These are phyloP conservation scores for Passer domesticus DNA, from an alignment of 2,113 vertebrate species.

Conservation along the genomic window DNA sequence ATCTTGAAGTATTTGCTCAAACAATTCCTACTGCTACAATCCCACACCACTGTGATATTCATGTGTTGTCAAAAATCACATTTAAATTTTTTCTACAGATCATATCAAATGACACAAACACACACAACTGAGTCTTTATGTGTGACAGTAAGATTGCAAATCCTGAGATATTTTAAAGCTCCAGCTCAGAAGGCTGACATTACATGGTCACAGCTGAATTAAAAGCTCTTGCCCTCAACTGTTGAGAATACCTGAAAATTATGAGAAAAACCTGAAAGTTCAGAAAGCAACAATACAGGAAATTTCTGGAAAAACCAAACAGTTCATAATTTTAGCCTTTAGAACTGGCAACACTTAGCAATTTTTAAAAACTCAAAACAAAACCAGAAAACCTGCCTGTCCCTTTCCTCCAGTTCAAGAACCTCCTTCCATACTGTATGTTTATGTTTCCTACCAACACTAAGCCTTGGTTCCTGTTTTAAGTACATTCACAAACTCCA, in stretches of 20 bases:
- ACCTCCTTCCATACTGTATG: neutral
- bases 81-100: neutral
- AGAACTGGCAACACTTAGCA: neutral
- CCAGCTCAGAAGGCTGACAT: neutral
- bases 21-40: neutral
- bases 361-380: neutral
- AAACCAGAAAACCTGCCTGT: neutral
- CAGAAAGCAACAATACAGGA: neutral
- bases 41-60: neutral
- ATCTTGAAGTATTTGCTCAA: neutral
- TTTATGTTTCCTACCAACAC: neutral
- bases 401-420: neutral
- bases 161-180: neutral
- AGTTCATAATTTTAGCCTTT: neutral
- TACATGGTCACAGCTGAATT: neutral
- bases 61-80: neutral
- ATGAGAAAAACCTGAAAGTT: neutral
- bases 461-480: neutral
- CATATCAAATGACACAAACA: neutral
- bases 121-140: neutral
- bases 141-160: neutral
- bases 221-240: neutral
- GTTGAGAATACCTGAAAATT: neutral
- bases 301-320: neutral
- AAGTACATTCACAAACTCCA: neutral